A percentile compares a stretch with the other conserved stretches of the same genome.
phyloP scores from a whole-genome alignment of 2,888 invertebrate species.

The Petrolisthes cinctipes region DNA sequence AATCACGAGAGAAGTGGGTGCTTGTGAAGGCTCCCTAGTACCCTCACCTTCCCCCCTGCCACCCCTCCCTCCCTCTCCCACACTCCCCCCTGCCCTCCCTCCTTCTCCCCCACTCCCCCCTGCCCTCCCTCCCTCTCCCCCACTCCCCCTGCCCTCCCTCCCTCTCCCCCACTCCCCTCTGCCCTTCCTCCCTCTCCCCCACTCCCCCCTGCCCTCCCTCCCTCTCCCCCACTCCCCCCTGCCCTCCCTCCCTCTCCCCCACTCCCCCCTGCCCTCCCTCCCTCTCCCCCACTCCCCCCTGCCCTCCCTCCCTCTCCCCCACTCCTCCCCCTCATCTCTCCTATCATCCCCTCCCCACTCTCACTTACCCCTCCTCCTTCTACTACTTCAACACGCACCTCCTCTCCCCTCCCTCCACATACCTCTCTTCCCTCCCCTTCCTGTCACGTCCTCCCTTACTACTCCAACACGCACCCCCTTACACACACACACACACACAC shows the following conservation, averaged over 20 bases:
- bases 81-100: neutral
- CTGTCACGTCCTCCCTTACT: neutral
- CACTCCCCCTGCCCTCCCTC: neutral
- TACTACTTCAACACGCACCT: neutral
- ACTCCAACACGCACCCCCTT: neutral
- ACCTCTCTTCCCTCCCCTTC: neutral
- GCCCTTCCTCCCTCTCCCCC: neutral
- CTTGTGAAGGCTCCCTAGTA: constrained; percentile 5
- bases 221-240: neutral
- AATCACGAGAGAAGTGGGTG: constrained; percentile 29
- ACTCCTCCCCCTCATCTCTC: constrained; percentile 1
- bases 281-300: neutral
- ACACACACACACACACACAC: neutral
- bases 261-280: neutral
- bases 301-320: neutral
- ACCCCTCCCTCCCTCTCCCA: neutral
- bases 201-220: neutral
- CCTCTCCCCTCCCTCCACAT: neutral
- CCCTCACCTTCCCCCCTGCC: neutral
- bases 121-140: neutral
- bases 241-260: too few species aligned
- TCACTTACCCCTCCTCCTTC: neutral
- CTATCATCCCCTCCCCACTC: neutral
- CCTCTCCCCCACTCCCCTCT: neutral
- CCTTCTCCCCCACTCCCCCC: neutral